A percentile compares a stretch with the other conserved stretches of the same genome.
Evolutionary conservation across 2,113 vertebrate genomes (phyloP).

Genomic region (Calonectris borealis): DNA sequence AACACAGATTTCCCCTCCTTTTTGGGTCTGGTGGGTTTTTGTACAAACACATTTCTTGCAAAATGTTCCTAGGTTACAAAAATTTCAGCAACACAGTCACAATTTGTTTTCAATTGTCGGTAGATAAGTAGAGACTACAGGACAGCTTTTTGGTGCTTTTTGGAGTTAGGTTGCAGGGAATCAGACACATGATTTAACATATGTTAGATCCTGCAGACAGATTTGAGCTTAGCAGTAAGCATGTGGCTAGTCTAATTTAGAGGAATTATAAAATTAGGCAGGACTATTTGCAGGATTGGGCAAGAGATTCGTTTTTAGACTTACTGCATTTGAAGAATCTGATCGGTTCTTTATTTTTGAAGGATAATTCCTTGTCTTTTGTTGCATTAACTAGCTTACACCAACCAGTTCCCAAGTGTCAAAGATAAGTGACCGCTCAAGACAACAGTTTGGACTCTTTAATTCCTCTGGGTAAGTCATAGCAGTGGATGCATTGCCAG

Average conservation of each 20-base stretch:
- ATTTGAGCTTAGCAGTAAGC: constrained; percentile 60
- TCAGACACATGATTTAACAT: constrained; percentile 53
- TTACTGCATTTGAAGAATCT: neutral
- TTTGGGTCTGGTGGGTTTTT: neutral
- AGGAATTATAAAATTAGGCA: constrained; percentile 64
- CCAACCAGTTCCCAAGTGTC: neutral
- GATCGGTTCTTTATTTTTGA: neutral
- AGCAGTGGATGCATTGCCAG: neutral
- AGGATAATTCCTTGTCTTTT: neutral
- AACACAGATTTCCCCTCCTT: neutral
- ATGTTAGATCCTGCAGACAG: constrained; percentile 54
- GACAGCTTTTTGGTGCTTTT: neutral
- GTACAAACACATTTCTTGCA: neutral
- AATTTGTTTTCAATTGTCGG: neutral
- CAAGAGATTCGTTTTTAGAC: constrained; percentile 17
- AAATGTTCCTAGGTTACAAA: neutral
- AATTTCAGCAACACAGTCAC: neutral
- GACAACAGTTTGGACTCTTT: neutral
- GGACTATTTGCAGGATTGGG: constrained; percentile 18
- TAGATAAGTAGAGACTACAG: neutral
- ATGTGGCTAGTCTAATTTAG: constrained; percentile 62
- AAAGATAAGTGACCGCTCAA: neutral
- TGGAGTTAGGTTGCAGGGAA: constrained; percentile 28
- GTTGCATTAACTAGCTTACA: neutral
- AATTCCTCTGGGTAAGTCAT: neutral